These are phyloP conservation scores for Myotis findleyi DNA, from an alignment of 2,797 vertebrate genomes.

Conservation along the genomic window DNA sequence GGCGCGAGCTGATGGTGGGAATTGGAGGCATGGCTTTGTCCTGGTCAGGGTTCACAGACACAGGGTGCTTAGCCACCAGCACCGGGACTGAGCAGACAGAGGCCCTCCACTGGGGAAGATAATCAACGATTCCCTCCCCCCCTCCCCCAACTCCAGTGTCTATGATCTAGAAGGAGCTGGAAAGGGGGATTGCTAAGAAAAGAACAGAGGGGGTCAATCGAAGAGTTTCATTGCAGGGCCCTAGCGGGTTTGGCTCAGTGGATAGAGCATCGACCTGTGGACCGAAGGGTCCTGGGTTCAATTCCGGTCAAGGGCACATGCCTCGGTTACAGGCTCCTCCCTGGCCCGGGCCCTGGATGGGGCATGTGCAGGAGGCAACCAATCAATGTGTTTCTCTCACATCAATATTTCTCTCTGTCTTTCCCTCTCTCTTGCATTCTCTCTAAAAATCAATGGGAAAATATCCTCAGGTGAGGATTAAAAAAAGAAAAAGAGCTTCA, in stretches of 20 bases:
- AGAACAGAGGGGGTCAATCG: background rate
- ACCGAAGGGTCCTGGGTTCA: too few relatives aligned
- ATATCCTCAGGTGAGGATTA: too few relatives aligned
- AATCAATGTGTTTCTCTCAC: background rate
- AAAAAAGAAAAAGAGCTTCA: background rate
- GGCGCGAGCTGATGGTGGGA: background rate
- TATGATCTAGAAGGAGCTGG: background rate
- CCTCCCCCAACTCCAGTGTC: too few relatives aligned
- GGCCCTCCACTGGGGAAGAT: rapidly evolving
- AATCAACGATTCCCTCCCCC: too few relatives aligned
- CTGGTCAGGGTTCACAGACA: background rate
- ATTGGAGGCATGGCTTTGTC: background rate
- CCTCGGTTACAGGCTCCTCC: too few relatives aligned
- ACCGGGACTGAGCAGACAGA: background rate
- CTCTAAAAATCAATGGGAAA: background rate
- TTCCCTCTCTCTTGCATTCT: background rate
- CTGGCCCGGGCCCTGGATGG: too few relatives aligned
- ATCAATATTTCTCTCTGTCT: too few relatives aligned
- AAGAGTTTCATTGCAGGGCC: too few relatives aligned
- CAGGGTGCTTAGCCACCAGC: rapidly evolving
- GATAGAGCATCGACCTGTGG: too few relatives aligned
- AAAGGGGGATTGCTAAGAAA: background rate
- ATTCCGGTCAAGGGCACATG: too few relatives aligned
- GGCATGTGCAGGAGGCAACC: background rate
- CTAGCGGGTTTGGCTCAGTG: too few relatives aligned